A percentile compares a stretch with the other conserved stretches of the same genome.
These are phyloP conservation scores for Forbesichthys papilliferus DNA, from an alignment of 2,113 vertebrate genomes.

Conservation along the genomic window DNA sequence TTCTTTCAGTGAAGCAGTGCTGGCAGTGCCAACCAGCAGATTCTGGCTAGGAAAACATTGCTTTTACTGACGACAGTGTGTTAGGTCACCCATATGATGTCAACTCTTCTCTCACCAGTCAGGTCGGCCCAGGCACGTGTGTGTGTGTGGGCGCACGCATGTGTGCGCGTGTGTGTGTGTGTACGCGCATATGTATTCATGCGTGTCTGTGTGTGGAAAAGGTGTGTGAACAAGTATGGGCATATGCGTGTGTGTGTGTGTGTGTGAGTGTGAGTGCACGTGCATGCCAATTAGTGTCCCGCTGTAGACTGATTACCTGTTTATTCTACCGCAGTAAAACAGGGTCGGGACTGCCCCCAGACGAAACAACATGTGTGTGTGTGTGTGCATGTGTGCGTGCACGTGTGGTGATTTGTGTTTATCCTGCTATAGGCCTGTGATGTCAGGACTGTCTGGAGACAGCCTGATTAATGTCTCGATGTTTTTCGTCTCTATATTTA, in stretches of 20 bases:
- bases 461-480: slow-evolving; percentile 76
- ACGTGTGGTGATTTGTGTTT: slow-evolving; percentile 47
- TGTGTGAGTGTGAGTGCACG: slow-evolving; percentile 11
- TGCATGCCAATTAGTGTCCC: slow-evolving; percentile 47
- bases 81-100: slow-evolving; percentile 57
- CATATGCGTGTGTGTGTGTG: slow-evolving; percentile 9
- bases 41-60: slow-evolving; percentile 4
- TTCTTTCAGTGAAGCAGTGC: background rate
- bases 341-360: background rate
- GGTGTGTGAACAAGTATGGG: background rate
- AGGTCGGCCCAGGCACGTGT: background rate
- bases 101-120: slow-evolving; percentile 28
- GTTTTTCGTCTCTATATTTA: slow-evolving; percentile 67
- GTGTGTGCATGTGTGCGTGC: slow-evolving; percentile 22
- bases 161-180: background rate
- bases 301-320: slow-evolving; percentile 64
- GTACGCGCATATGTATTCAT: background rate
- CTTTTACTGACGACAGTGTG: slow-evolving; percentile 24
- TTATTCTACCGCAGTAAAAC: slow-evolving; percentile 44
- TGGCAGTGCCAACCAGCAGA: background rate
- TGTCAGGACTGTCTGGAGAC: slow-evolving; percentile 74
- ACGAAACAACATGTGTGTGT: slow-evolving; percentile 23
- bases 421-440: slow-evolving; percentile 58
- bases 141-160: background rate
- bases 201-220: slow-evolving; percentile 2